Conservation (phyloP, 2,888 invertebrate genomes). For the Hydrotaea cyrtoneurina region DNA sequence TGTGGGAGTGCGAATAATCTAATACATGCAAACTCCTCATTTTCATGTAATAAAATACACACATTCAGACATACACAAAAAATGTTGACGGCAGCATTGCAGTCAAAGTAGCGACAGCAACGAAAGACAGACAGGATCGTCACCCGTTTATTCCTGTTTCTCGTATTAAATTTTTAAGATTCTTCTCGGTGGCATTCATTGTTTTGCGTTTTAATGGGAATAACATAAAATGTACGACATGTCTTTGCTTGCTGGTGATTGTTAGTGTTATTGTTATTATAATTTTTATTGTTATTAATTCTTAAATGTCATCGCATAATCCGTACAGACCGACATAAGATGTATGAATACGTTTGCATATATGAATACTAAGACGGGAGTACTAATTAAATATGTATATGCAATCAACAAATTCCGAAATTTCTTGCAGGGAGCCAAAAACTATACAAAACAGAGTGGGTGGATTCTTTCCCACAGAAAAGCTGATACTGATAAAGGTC, state of each 20-base stretch:
- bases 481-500: too few relatives aligned
- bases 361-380: neutral
- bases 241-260: neutral
- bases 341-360: neutral
- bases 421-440: too few relatives aligned
- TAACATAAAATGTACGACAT: constrained; percentile 18
- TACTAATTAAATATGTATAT: constrained; percentile 6
- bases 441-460: too few relatives aligned
- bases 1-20: neutral
- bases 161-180: constrained; percentile 28
- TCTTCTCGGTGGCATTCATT: constrained; percentile 11
- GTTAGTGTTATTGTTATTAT: neutral
- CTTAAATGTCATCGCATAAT: constrained; percentile 9
- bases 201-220: constrained; percentile 13
- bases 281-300: constrained; percentile 11
- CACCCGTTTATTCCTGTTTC: neutral
- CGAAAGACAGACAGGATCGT: neutral
- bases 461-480: too few relatives aligned
- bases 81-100: neutral
- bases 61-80: neutral
- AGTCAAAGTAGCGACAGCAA: neutral
- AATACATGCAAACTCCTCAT: constrained; percentile 12
- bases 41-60: constrained; percentile 7
- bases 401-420: neutral
- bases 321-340: too few relatives aligned